Evolutionary conservation across 2,888 invertebrate genomes (phyloP), one percentile per base, ranked within the genome.

Genomic region (Anthophora plumipes): DNA sequence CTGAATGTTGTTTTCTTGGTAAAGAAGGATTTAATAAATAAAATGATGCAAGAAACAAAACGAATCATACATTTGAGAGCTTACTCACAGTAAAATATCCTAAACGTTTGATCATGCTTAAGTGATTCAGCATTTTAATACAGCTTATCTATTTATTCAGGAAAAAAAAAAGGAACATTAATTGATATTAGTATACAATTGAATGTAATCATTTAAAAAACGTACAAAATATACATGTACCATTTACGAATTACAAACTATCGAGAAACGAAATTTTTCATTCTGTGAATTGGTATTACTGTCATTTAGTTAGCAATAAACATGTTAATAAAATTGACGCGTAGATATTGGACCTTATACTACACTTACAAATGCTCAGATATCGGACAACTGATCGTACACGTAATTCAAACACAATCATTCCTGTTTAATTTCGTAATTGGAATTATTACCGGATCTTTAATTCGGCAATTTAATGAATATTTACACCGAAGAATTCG

Each of bases 11-110:
- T 22, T 37, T 41, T 60, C 25, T 22, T 25, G 37, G 17, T 48
- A 54, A 46, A 17, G 39, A 46, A n/a, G 57, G 17, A 52, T 41
- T 60, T 41, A 46, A 50, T 50, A n/a, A 55, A 63, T 46, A 22
- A 50, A 39, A 52, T 39, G 20, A 31, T 41, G 54, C 7, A 37
- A 46, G 11, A 63, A 20, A 59, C 63, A 8, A 75, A 48, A 52
- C 22, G 25, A 61, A 73, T 50, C 72, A 67, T 80, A 77, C 20
- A 31, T 59, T 61, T 11, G n/a, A 59, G 17, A 43, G 50, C 31
- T 77, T 46, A 57, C 17, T 70, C 37, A 22, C 57, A 17, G 11
- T 31, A 39, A 22, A 43, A 22, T 39, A 57, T 67, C 46, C 37
- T 55, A 46, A 31, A 31, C 31, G 31, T 66, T 67, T 14, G 12